These are phyloP conservation scores for Hormaphis cornu DNA, from an alignment of 1,140 invertebrate genomes.

Conservation along the genomic window DNA sequence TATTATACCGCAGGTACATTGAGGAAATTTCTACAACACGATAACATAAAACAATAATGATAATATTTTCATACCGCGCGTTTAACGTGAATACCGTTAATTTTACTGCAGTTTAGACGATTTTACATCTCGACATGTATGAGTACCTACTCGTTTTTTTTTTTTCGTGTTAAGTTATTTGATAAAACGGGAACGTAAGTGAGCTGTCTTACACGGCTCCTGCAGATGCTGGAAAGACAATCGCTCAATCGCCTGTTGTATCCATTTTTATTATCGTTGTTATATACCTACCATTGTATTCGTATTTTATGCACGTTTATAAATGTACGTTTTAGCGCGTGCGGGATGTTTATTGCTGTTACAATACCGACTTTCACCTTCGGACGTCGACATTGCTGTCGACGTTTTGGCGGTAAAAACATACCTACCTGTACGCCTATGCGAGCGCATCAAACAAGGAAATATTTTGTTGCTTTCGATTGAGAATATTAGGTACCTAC, in stretches of 20 bases:
- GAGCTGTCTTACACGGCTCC: too few species aligned
- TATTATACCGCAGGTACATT: too few species aligned
- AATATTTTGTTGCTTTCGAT: neutral
- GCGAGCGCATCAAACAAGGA: neutral
- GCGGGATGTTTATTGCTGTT: neutral
- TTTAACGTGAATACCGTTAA: too few species aligned
- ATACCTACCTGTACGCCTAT: neutral
- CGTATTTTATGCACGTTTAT: neutral
- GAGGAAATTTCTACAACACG: too few species aligned
- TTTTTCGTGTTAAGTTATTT: too few species aligned
- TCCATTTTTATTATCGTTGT: neutral
- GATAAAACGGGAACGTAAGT: too few species aligned
- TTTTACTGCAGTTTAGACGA: too few species aligned
- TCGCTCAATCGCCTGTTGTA: neutral
- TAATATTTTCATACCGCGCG: too few species aligned
- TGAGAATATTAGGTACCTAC: too few species aligned
- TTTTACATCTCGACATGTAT: too few species aligned
- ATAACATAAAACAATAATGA: too few species aligned
- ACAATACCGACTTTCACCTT: constrained; percentile 25
- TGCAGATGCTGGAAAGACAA: neutral
- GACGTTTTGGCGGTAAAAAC: constrained; percentile 5
- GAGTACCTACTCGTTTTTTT: too few species aligned
- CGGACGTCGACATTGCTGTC: neutral
- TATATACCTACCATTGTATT: neutral
- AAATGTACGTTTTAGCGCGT: neutral